These are phyloP conservation scores for Drosophila guanche DNA, from an alignment of 1,140 invertebrate genomes.

Conservation along the genomic window DNA sequence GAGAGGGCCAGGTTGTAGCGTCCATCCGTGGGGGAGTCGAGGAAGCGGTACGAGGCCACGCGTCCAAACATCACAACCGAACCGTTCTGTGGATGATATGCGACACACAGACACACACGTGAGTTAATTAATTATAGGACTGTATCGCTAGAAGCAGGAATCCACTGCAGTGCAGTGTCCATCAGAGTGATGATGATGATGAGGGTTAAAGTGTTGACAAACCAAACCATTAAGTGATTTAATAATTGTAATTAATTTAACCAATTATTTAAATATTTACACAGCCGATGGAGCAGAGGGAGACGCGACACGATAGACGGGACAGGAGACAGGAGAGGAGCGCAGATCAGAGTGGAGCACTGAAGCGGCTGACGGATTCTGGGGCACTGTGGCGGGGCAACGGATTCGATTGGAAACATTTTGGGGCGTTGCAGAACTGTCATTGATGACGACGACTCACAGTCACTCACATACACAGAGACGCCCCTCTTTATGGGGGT, in stretches of 20 bases:
- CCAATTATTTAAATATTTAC: conserved; percentile 40
- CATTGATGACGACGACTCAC: neutral
- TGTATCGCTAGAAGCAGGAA: no score
- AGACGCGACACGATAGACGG: conserved; percentile 1
- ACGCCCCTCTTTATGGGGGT: conserved; percentile 52
- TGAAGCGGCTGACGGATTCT: conserved; percentile 34
- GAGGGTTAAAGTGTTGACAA: conserved; percentile 36
- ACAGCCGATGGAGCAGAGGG: conserved; percentile 4
- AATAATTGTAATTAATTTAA: conserved; percentile 47
- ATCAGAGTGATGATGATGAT: conserved; percentile 15
- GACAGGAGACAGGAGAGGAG: neutral
- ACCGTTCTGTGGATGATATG: conserved; percentile 87
- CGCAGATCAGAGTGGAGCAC: conserved; percentile 4
- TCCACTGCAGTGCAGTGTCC: neutral
- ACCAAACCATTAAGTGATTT: conserved; percentile 30
- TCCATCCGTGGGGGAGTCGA: conserved; percentile 95
- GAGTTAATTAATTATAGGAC: conserved; percentile 25
- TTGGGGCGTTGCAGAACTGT: conserved; percentile 68
- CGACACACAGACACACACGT: conserved; percentile 1
- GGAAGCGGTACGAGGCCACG: conserved; percentile 95
- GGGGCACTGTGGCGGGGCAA: conserved; percentile 45
- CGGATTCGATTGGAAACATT: conserved; percentile 43
- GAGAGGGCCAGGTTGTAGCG: conserved; percentile 87
- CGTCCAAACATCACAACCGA: conserved; percentile 95
- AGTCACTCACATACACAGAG: conserved; percentile 17